phyloP scores from a whole-genome alignment of 2,797 vertebrate species.

The Rhynchotus rufescens region DNA sequence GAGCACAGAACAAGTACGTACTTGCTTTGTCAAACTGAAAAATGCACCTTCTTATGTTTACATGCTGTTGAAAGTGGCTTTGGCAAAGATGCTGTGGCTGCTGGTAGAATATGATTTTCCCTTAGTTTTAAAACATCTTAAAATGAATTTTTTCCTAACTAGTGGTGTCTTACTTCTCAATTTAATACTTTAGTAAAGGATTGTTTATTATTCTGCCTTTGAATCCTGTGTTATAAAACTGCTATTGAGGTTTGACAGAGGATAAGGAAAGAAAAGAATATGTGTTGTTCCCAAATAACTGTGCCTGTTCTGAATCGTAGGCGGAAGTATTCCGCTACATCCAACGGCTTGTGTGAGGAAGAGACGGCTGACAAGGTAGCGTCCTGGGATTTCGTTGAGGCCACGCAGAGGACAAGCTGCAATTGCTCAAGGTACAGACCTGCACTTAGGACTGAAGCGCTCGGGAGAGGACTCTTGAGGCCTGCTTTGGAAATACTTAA shows the following conservation, averaged over 20 bases:
- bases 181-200: conserved; percentile 2
- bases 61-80: neutral
- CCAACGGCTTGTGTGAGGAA: conserved; percentile 91
- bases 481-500: conserved; percentile 28
- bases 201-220: neutral
- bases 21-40: neutral
- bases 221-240: neutral
- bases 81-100: neutral
- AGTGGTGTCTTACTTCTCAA: neutral
- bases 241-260: conserved; percentile 25
- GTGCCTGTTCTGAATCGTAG: conserved; percentile 73
- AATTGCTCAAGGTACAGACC: conserved; percentile 91
- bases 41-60: neutral
- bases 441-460: neutral
- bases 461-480: conserved; percentile 23
- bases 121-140: neutral
- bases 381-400: conserved; percentile 95
- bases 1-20: conserved; percentile 95
- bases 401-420: conserved; percentile 91
- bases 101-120: neutral
- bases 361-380: conserved; percentile 87
- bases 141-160: neutral
- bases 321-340: conserved; percentile 92
- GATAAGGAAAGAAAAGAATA: conserved; percentile 24
- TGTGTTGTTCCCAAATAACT: conserved; percentile 55